Percentiles rank a stretch among this genome's conserved stretches.
Conservation (phyloP, 2,888 invertebrate genomes). For the Antheraea assamensis region DNA sequence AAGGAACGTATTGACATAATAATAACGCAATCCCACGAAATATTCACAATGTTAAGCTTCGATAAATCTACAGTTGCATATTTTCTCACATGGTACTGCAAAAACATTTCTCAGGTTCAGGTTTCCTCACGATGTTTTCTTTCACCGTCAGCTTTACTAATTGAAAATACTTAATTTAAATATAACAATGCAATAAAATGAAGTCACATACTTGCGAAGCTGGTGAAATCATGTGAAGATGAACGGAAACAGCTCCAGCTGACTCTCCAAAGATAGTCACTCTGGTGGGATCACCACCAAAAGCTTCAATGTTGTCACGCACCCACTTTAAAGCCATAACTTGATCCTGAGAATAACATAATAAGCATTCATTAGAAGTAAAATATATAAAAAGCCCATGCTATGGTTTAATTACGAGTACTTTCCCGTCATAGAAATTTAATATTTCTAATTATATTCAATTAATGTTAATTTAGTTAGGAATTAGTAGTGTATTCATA, state of each 20-base stretch:
- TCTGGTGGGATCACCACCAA: conserved; percentile 81
- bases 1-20: too few relatives aligned
- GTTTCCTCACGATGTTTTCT: too few relatives aligned
- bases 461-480: too few relatives aligned
- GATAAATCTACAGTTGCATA: too few relatives aligned
- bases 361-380: neutral
- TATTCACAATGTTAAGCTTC: too few relatives aligned
- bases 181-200: conserved; percentile 17
- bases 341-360: conserved; percentile 72
- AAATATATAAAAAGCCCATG: neutral
- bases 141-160: neutral
- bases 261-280: conserved; percentile 85
- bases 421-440: neutral
- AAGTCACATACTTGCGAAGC: conserved; percentile 62
- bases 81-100: too few relatives aligned
- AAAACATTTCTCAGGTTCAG: too few relatives aligned
- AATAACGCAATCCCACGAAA: too few relatives aligned
- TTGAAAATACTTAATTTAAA: neutral
- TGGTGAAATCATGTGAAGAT: conserved; percentile 81
- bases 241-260: conserved; percentile 83
- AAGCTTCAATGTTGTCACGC: conserved; percentile 82
- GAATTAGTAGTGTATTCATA: too few relatives aligned
- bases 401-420: neutral
- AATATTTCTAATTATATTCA: neutral
- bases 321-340: conserved; percentile 84